Base-by-base conservation (phyloP, 2,888 invertebrate genomes). In the Archaeoteleia sp. region DNA sequence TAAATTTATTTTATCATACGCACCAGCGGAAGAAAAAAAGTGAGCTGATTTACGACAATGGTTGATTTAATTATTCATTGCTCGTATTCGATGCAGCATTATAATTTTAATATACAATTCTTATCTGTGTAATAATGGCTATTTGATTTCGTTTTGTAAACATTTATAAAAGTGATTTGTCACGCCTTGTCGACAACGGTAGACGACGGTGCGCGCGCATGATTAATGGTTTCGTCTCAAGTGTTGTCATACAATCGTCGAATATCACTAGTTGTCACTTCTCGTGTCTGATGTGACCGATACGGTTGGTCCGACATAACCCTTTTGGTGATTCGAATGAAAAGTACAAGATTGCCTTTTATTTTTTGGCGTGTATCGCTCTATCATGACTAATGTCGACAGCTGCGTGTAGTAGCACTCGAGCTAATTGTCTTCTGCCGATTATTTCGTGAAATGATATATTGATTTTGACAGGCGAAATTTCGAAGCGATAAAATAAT, bases 171-270 rank as follows among this genome's bases (percentile, higher is more conserved):
- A n/a, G n/a, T n/a, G n/a, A n/a, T n/a, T n/a, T n/a, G n/a, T n/a
- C n/a, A n/a, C n/a, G n/a, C n/a, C n/a, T n/a, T n/a, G n/a, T n/a
- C n/a, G n/a, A n/a, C n/a, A n/a, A n/a, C n/a, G n/a, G n/a, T n/a
- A n/a, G n/a, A n/a, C n/a, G n/a, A n/a, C n/a, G n/a, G 45, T 46
- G 45, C 40, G 43, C 43, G 15, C 23, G 39, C 48, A 60, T 66
- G 66, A 66, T 66, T 66, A 66, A 66, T 54, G 66, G 15, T 15
- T 25, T 37, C 17, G 25, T 51, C 51, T 40, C 60, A 53, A n/a
- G 32, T 54, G 27, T 46, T 66, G 66, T 66, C 60, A 66, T 48
- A 54, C 54, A 66, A 60, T 53, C 46, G 45, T 57, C 37, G 58
- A 58, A 58, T 66, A 53, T 65, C 65, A 46, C 40, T 42, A 7